These are phyloP conservation scores for Oscarella lobularis DNA, from an alignment of 37 sponge, comb jelly and placozoan genomes.

Conservation along the genomic window DNA sequence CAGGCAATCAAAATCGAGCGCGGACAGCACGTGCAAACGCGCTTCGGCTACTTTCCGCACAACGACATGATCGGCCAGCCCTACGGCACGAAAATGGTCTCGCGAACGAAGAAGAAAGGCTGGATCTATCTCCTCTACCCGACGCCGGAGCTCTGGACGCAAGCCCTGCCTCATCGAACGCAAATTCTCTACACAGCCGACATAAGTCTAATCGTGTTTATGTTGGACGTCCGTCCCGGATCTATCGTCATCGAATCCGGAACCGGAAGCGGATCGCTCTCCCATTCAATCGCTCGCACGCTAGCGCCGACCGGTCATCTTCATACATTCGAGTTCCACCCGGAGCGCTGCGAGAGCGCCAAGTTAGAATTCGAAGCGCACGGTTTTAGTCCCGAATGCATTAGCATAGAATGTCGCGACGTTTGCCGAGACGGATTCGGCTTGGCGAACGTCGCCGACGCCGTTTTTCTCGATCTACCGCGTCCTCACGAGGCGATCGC, in stretches of 20 bases:
- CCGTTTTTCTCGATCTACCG: conserved; percentile 91
- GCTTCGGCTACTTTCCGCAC: conserved; percentile 68
- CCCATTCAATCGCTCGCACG: conserved; percentile 79
- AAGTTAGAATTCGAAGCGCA: conserved; percentile 76
- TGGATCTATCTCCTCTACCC: conserved; percentile 65
- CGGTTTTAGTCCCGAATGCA: conserved; percentile 57
- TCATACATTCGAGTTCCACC: conserved; percentile 90
- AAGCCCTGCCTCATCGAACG: conserved; percentile 86
- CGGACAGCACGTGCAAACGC: conserved; percentile 52
- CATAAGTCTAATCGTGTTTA: conserved; percentile 57
- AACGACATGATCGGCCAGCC: conserved; percentile 63
- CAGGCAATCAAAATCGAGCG: conserved; percentile 35
- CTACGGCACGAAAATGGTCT: conserved; percentile 82
- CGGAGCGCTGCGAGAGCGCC: conserved; percentile 60
- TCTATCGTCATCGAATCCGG: conserved; percentile 73
- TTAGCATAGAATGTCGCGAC: conserved; percentile 64
- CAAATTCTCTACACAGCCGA: conserved; percentile 89
- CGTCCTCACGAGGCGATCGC: conserved; percentile 78
- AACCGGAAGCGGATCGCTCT: conserved; percentile 92
- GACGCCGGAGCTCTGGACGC: conserved; percentile 95
- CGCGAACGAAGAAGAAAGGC: conserved; percentile 51
- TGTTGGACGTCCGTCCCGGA: conserved; percentile 79
- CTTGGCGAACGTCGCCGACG: conserved; percentile 55
- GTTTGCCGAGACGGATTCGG: conserved; percentile 87
- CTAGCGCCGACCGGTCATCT: conserved; percentile 85